Conservation (phyloP, 1,140 invertebrate species). For the Drosophila biarmipes region DNA sequence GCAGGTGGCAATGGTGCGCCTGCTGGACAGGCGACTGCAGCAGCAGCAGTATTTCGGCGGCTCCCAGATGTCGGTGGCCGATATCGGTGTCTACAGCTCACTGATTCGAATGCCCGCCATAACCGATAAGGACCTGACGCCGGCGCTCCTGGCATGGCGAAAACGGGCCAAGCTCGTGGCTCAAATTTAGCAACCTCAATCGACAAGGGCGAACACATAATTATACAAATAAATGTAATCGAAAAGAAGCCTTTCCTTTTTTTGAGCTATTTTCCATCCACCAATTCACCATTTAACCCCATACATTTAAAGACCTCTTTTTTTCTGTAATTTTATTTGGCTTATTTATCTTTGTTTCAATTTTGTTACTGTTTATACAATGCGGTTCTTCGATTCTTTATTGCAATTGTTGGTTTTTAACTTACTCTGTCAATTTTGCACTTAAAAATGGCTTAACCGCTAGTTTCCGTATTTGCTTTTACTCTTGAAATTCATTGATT, state of each 20-base stretch:
- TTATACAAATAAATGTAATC: background rate
- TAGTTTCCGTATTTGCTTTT: constrained; percentile 58
- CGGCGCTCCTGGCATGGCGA: constrained; percentile 70
- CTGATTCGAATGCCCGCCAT: constrained; percentile 75
- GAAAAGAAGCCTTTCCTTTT: background rate
- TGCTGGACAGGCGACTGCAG: constrained; percentile 69
- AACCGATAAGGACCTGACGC: constrained; percentile 76
- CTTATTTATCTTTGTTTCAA: constrained; percentile 77
- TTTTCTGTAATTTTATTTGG: constrained; percentile 71
- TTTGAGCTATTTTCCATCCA: background rate
- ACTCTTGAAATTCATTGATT: constrained; percentile 74
- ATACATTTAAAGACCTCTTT: background rate
- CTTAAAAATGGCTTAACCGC: constrained; percentile 73
- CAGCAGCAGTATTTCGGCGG: constrained; percentile 80
- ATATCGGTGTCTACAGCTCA: constrained; percentile 80
- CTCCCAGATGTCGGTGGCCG: constrained; percentile 73
- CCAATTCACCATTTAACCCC: too few species aligned
- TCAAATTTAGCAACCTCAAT: constrained; percentile 54
- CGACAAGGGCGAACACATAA: constrained; percentile 43
- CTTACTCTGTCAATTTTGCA: constrained; percentile 42
- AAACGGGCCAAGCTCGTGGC: constrained; percentile 72
- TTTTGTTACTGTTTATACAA: constrained; percentile 61
- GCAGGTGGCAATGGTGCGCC: constrained; percentile 68
- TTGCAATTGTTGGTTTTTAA: constrained; percentile 55
- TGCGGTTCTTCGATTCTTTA: constrained; percentile 54